phyloP scores from a whole-genome alignment of 2,888 invertebrate species.

The Chesias legatella region DNA sequence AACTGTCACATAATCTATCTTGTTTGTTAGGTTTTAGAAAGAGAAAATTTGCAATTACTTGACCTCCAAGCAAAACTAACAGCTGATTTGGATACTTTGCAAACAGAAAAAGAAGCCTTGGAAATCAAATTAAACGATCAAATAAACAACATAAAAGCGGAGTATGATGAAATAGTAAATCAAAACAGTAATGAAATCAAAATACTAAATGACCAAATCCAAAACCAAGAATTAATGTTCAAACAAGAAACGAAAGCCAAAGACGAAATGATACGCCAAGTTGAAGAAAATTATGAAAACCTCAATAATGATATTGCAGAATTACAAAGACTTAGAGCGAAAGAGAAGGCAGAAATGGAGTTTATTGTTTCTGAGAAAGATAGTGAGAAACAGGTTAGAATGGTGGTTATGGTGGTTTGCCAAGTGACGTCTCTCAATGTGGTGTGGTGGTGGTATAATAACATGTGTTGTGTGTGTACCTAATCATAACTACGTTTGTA shows the following conservation, averaged over 20 bases:
- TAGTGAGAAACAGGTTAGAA: constrained; percentile 61
- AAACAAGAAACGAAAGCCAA: constrained; percentile 38
- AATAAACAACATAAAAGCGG: constrained; percentile 39
- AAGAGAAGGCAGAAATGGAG: constrained; percentile 52
- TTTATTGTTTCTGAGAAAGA: constrained; percentile 44
- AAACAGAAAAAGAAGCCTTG: constrained; percentile 38
- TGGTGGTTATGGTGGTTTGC: constrained; percentile 30
- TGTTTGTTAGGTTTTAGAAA: constrained; percentile 55
- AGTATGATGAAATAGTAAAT: constrained; percentile 36
- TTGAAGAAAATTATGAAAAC: constrained; percentile 37
- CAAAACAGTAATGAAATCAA: constrained; percentile 48
- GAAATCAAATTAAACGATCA: constrained; percentile 39
- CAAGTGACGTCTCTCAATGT: constrained; percentile 11
- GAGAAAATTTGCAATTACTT: constrained; percentile 40
- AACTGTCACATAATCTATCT: constrained; percentile 20
- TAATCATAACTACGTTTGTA: background rate
- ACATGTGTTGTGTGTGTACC: constrained; percentile 3
- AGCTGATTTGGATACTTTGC: constrained; percentile 33
- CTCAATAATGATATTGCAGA: constrained; percentile 45
- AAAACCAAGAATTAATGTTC: constrained; percentile 34
- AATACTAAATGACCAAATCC: constrained; percentile 40
- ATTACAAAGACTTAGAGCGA: constrained; percentile 38
- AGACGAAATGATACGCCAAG: constrained; percentile 38
- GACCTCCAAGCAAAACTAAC: constrained; percentile 32
- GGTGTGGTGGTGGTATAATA: constrained; percentile 22